These are phyloP conservation scores for Spialia ferax DNA, from an alignment of 2,888 invertebrate species.

Conservation along the genomic window DNA sequence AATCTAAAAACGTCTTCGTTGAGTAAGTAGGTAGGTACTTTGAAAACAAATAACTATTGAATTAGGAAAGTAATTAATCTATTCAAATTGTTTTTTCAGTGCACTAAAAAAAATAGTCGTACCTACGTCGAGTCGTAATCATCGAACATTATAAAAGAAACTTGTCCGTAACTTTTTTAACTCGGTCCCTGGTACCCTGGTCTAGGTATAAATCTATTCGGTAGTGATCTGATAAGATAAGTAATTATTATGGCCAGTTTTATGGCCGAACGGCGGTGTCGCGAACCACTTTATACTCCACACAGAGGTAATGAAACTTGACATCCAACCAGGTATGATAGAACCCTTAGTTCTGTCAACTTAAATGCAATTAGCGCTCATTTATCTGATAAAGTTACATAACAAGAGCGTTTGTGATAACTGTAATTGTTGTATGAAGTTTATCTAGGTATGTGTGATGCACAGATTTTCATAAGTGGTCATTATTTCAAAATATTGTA, in stretches of 20 bases:
- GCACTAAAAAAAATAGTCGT: too few species aligned
- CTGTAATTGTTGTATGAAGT: too few species aligned
- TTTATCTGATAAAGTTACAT: not conserved
- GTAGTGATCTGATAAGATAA: conserved; percentile 25
- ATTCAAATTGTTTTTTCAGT: too few species aligned
- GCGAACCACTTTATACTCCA: conserved; percentile 16
- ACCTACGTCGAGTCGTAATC: conserved; percentile 1
- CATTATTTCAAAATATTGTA: too few species aligned
- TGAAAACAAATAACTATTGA: too few species aligned
- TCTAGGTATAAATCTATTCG: conserved; percentile 13
- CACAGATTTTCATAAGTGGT: too few species aligned
- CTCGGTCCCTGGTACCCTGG: conserved; percentile 11
- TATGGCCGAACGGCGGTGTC: conserved; percentile 10
- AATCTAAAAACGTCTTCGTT: too few species aligned
- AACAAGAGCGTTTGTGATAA: not conserved
- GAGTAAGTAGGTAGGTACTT: too few species aligned
- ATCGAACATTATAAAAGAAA: not conserved
- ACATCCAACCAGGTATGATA: conserved; percentile 17
- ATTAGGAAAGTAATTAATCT: too few species aligned
- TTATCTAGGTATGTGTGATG: too few species aligned
- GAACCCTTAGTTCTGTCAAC: conserved; percentile 14
- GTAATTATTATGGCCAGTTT: conserved; percentile 22
- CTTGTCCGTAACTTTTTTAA: conserved; percentile 22
- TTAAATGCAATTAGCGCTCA: not conserved
- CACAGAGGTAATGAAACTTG: conserved; percentile 26